phyloP scores from a whole-genome alignment of 2,888 invertebrate genomes.

The Rhimphoctona megacephalus region DNA sequence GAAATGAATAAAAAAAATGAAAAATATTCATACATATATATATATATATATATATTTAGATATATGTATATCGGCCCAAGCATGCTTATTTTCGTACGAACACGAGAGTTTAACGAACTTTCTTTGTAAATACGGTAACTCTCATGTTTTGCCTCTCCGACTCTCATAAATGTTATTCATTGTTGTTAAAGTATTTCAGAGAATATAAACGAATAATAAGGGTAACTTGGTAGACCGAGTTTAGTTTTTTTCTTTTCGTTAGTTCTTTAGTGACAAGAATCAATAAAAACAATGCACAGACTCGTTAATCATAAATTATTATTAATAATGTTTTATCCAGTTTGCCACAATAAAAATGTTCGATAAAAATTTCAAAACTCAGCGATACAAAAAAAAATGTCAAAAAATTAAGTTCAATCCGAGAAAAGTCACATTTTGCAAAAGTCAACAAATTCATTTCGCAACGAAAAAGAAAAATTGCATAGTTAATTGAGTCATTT shows the following conservation, averaged over 20 bases:
- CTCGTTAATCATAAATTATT: constrained; percentile 1
- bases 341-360: background rate
- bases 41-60: constrained; percentile 27
- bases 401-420: no score
- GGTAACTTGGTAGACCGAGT: constrained; percentile 45
- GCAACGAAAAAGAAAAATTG: no score
- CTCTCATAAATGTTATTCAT: constrained; percentile 67
- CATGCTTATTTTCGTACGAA: constrained; percentile 68
- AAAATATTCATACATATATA: background rate
- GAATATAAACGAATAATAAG: constrained; percentile 61
- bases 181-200: constrained; percentile 70
- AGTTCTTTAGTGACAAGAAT: constrained; percentile 21
- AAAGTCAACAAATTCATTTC: no score
- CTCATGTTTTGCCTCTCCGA: constrained; percentile 60
- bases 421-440: no score
- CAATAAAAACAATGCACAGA: constrained; percentile 18
- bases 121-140: constrained; percentile 66
- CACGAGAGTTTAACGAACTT: constrained; percentile 63
- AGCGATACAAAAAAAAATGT: no score
- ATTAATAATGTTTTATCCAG: background rate
- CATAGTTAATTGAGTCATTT: no score
- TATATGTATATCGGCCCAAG: constrained; percentile 61
- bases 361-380: background rate
- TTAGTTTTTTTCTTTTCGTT: constrained; percentile 38
- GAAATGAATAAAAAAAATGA: constrained; percentile 35